phyloP scores from a whole-genome alignment of 2,888 invertebrate genomes.

The Cenopis cana region DNA sequence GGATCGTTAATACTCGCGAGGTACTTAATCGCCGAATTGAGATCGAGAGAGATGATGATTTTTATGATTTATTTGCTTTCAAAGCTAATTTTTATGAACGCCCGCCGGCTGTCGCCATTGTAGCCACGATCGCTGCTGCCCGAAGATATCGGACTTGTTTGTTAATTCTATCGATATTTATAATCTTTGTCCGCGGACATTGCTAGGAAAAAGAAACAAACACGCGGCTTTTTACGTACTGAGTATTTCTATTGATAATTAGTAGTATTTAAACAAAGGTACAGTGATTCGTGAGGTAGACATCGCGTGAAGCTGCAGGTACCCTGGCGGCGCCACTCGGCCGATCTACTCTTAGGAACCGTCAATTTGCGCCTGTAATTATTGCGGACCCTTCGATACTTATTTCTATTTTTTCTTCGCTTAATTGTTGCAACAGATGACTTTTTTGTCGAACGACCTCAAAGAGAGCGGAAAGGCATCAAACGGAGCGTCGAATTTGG shows the following conservation, averaged over 20 bases:
- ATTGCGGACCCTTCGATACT: slow-evolving; percentile 85
- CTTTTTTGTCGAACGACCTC: slow-evolving; percentile 84
- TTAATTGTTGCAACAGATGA: slow-evolving; percentile 86
- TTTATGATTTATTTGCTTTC: slow-evolving; percentile 74
- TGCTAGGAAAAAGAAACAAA: slow-evolving; percentile 26
- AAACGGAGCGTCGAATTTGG: slow-evolving; percentile 85
- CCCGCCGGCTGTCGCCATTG: slow-evolving; percentile 62
- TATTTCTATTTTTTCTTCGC: slow-evolving; percentile 82
- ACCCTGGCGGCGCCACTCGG: slow-evolving; percentile 77
- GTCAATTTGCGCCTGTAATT: slow-evolving; percentile 84
- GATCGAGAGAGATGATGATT: slow-evolving; percentile 62
- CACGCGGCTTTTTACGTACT: slow-evolving; percentile 1
- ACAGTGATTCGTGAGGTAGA: slow-evolving; percentile 46
- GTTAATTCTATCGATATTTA: slow-evolving; percentile 45
- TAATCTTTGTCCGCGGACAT: slow-evolving; percentile 7
- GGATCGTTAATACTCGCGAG: slow-evolving; percentile 51
- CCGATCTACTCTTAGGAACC: slow-evolving; percentile 78
- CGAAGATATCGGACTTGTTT: slow-evolving; percentile 57
- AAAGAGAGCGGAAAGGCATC: slow-evolving; percentile 86
- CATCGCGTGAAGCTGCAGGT: slow-evolving; percentile 77
- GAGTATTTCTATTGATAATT: slow-evolving; percentile 12
- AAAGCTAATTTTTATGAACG: slow-evolving; percentile 70
- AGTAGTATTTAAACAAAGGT: slow-evolving; percentile 30
- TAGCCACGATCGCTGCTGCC: slow-evolving; percentile 57
- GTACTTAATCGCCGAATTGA: slow-evolving; percentile 51